phyloP scores from a whole-genome alignment of 2,113 vertebrate genomes.

The Anser brachyrhynchus region DNA sequence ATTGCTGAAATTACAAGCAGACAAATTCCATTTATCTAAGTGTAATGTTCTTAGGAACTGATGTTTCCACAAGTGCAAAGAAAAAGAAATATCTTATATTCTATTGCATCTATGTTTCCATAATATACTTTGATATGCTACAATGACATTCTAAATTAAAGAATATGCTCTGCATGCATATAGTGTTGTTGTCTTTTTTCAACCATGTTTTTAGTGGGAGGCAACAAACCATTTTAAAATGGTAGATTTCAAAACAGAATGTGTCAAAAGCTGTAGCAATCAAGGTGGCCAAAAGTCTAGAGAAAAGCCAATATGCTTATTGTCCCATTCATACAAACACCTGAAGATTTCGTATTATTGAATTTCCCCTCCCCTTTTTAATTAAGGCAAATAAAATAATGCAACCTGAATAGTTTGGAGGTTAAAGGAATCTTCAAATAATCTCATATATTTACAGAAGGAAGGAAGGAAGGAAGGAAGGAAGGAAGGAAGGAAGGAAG shows the following conservation, averaged over 20 bases:
- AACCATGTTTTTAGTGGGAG: background rate
- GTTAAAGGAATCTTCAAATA: background rate
- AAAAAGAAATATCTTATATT: background rate
- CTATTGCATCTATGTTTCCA: background rate
- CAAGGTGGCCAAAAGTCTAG: background rate
- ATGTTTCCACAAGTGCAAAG: background rate
- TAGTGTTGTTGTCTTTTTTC: background rate
- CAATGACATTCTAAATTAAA: background rate
- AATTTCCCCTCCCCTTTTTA: background rate
- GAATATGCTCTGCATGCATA: background rate
- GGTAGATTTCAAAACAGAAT: background rate
- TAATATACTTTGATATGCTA: background rate
- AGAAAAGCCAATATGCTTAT: fast-evolving
- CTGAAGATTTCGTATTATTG: background rate
- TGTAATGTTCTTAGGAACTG: background rate
- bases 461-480: background rate
- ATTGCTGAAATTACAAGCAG: background rate
- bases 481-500: too few species aligned
- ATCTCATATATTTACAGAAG: background rate
- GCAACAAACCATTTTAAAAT: background rate
- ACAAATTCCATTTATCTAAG: background rate
- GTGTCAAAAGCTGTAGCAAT: background rate
- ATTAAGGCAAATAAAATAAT: background rate
- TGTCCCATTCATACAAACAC: background rate
- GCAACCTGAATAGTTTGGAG: background rate